Base-by-base conservation (phyloP, 1,140 invertebrate genomes). In the Drusus annulatus region DNA sequence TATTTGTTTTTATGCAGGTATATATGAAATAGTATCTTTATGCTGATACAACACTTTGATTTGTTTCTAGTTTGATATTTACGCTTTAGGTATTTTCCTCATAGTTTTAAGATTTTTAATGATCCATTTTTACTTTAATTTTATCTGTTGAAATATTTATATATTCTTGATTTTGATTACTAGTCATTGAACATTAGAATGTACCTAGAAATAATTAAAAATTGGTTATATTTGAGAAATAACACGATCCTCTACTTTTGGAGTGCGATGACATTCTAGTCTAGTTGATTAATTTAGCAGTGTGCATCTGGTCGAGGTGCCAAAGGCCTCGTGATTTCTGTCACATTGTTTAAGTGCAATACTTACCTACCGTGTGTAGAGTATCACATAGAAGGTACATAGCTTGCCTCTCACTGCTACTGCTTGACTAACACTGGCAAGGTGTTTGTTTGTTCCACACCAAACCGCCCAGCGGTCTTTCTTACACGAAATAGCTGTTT, bases 321-420 rank as follows among this genome's bases (percentile, higher is more conserved):
- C 36, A 13, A 45, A 45, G 10, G 36, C 36, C 31, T 36, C 36
- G 36, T 45, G 36, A 60, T 60, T 23, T 60, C 16, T 56, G 6
- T 19, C 56, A 19, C 17, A 16, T 15, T 23, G 8, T 19, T 21
- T 23, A 60, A 17, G 8, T 17, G 56, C 23, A 60, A 45, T 45
- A 45, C 36, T 13, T 45, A 45, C 36, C 36, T 45, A 45, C 36
- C 36, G 36, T 45, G 36, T 45, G 36, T 45, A 45, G 36, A 45
- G 36, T 45, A 45, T 45, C 56, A 60, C 56, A 60, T 23, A 21
- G 56, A 60, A 60, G 17, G 50, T 52, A 50, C 17, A 51, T 21
- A 71, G 50, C 68, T 71, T 51, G 19, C 50, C 68, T 71, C 65
- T 71, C 68, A 71, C 68, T 71, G 68, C 68, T 36, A 21, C 68